Conservation (phyloP, 2,888 invertebrate genomes). For the Ophioninae sp. region DNA sequence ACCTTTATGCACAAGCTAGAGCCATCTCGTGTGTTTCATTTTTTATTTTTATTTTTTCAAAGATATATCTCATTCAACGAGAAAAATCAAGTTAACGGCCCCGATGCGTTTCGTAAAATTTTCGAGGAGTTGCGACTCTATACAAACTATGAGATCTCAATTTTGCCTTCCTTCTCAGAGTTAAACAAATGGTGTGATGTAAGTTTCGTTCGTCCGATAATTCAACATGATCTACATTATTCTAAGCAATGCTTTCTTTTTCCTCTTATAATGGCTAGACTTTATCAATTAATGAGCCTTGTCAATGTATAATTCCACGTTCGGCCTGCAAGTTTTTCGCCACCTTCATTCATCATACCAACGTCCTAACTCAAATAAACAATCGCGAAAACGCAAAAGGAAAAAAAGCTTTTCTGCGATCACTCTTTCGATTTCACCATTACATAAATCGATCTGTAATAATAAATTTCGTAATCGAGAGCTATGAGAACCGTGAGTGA, state of each 20-base stretch:
- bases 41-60: neutral
- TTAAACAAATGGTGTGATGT: slow-evolving; percentile 8
- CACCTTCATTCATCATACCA: slow-evolving; percentile 29
- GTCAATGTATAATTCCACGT: slow-evolving; percentile 38
- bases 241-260: slow-evolving; percentile 22
- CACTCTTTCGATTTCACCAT: slow-evolving; percentile 22
- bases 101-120: neutral
- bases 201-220: neutral
- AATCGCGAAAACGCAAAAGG: slow-evolving; percentile 8
- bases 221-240: neutral
- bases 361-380: slow-evolving; percentile 23
- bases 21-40: slow-evolving; percentile 21
- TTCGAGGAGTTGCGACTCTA: slow-evolving; percentile 3
- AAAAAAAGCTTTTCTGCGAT: slow-evolving; percentile 9
- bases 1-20: slow-evolving; percentile 40
- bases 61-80: neutral
- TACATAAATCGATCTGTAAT: neutral
- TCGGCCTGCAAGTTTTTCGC: slow-evolving; percentile 43
- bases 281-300: slow-evolving; percentile 14
- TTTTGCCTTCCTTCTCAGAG: neutral
- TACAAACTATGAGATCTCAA: slow-evolving; percentile 33
- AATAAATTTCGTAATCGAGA: neutral
- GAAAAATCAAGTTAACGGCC: slow-evolving; percentile 11
- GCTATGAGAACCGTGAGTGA: neutral
- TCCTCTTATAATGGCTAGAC: slow-evolving; percentile 6